phyloP scores from a whole-genome alignment of 1,140 invertebrate species.

The Drosophila pandora region DNA sequence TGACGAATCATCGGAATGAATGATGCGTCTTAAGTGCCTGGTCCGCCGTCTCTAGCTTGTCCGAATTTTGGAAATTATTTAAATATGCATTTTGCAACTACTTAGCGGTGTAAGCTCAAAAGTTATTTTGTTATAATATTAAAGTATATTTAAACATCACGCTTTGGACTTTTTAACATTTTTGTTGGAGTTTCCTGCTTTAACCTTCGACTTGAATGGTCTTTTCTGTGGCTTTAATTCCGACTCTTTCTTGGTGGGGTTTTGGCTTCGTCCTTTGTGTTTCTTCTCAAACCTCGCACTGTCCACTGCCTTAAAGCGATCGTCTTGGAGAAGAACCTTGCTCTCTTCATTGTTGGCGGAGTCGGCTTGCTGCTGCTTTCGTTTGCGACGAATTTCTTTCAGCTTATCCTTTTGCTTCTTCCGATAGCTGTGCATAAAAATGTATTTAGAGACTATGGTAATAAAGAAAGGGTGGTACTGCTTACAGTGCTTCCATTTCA shows the following conservation, averaged over 20 bases:
- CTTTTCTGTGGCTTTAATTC: conserved; percentile 8
- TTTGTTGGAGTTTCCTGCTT: conserved; percentile 20
- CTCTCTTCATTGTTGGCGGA: conserved; percentile 26
- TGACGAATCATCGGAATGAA: conserved; percentile 4
- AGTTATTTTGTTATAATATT: conserved; percentile 54
- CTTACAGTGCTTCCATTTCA: conserved; percentile 87
- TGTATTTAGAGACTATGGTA: too few relatives aligned
- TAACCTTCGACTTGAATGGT: neutral
- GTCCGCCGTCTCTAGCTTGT: conserved; percentile 37
- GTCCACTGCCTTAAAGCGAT: conserved; percentile 73
- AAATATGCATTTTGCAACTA: conserved; percentile 58
- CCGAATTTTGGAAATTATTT: conserved; percentile 65
- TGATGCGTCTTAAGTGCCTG: conserved; percentile 37
- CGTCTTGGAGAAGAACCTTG: conserved; percentile 66
- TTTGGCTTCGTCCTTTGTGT: neutral
- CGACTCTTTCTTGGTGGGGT: neutral
- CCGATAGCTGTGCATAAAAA: conserved; percentile 48
- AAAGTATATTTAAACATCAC: conserved; percentile 46
- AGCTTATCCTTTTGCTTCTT: conserved; percentile 82
- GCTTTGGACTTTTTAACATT: conserved; percentile 6
- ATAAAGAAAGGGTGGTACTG: neutral
- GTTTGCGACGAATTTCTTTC: conserved; percentile 64
- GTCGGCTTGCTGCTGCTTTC: conserved; percentile 57
- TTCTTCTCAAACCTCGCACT: conserved; percentile 56
- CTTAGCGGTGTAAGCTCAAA: conserved; percentile 68